Evolutionary conservation across 2,888 invertebrate species (phyloP).

Genomic region (Smittia sp.): DNA sequence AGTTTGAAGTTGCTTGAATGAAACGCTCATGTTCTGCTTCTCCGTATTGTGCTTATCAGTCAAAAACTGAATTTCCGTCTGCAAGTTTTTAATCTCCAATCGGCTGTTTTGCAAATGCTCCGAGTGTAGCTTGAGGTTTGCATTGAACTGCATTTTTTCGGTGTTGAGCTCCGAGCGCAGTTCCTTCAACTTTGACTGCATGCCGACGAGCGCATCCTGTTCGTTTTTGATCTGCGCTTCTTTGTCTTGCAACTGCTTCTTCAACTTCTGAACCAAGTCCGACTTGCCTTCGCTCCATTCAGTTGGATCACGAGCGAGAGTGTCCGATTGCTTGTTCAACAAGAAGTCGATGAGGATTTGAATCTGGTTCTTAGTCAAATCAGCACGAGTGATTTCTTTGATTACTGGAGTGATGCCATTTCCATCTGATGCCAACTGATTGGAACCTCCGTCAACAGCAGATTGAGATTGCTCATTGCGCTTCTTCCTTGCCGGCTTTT

Average conservation of each 20-base stretch:
- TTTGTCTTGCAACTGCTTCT: conserved; percentile 84
- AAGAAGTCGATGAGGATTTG: conserved; percentile 86
- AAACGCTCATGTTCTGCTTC: conserved; percentile 45
- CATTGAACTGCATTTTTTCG: conserved; percentile 51
- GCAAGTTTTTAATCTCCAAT: conserved; percentile 48
- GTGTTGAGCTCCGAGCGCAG: conserved; percentile 58
- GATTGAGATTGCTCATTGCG: conserved; percentile 34
- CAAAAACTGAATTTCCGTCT: conserved; percentile 49
- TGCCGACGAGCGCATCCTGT: conserved; percentile 69
- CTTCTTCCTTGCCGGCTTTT: conserved; percentile 45
- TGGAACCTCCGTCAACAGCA: conserved; percentile 42
- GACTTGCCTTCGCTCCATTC: conserved; percentile 86
- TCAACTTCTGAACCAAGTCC: conserved; percentile 80
- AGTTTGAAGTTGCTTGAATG: conserved; percentile 48
- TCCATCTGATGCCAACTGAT: conserved; percentile 60
- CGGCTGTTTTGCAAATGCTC: conserved; percentile 50
- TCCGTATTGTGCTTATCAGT: conserved; percentile 50
- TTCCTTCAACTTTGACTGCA: conserved; percentile 76
- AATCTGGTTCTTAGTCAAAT: conserved; percentile 81
- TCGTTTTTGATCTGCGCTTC: conserved; percentile 74
- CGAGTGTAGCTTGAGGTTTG: conserved; percentile 48
- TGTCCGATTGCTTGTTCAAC: conserved; percentile 83
- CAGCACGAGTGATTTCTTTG: conserved; percentile 74
- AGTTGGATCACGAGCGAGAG: conserved; percentile 66
- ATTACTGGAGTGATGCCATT: conserved; percentile 68